Conservation (phyloP, 2,888 invertebrate genomes). For the Sinelater perroti region DNA sequence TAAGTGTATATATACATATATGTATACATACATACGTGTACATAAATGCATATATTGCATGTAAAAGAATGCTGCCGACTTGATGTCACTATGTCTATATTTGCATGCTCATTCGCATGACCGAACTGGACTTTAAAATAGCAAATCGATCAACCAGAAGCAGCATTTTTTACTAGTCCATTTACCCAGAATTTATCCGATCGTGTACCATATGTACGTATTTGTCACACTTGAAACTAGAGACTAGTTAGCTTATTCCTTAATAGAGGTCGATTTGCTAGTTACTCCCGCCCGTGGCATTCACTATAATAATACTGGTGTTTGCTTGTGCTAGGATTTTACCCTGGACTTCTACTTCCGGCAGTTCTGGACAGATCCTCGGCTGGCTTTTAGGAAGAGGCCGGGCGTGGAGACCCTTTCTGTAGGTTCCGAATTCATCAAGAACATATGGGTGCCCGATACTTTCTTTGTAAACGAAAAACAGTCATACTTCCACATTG, state of each 20-base stretch:
- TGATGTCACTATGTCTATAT: slow-evolving; percentile 38
- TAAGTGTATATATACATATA: not conserved
- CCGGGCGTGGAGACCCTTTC: slow-evolving; percentile 90
- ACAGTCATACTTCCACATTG: slow-evolving; percentile 99
- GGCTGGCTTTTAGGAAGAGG: slow-evolving; percentile 90
- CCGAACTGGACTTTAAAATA: slow-evolving; percentile 23
- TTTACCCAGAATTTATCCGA: slow-evolving; percentile 4
- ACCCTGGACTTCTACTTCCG: slow-evolving; percentile 99
- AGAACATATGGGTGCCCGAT: slow-evolving; percentile 99
- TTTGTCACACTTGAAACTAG: too few species aligned
- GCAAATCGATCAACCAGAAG: slow-evolving; percentile 35
- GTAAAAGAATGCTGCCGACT: slow-evolving; percentile 8
- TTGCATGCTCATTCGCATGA: slow-evolving; percentile 46
- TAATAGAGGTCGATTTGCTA: slow-evolving; percentile 20
- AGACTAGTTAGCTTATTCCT: not conserved
- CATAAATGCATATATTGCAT: slow-evolving; percentile 26
- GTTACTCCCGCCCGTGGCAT: not conserved
- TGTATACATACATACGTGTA: too few species aligned
- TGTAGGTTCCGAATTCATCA: slow-evolving; percentile 94
- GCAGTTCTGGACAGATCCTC: slow-evolving; percentile 98
- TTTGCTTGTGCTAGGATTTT: slow-evolving; percentile 76
- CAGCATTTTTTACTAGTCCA: slow-evolving; percentile 2
- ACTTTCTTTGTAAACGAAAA: slow-evolving; percentile 99
- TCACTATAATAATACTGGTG: not conserved
- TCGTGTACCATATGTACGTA: slow-evolving; percentile 10